phyloP scores from a whole-genome alignment of 2,113 vertebrate genomes.

The Cheirogaleus medius region DNA sequence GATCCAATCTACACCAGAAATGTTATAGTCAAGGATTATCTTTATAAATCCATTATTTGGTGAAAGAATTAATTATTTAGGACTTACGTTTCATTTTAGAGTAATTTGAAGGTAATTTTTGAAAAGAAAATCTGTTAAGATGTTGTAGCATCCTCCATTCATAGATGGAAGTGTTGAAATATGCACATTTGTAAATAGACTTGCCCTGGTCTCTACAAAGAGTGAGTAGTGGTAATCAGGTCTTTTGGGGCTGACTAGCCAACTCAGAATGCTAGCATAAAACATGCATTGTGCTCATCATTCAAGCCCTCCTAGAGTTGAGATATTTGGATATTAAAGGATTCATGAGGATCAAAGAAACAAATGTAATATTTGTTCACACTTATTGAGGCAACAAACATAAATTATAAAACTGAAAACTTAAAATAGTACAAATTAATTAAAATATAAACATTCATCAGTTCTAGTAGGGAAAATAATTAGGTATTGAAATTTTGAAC shows the following conservation, averaged over 20 bases:
- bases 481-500: not conserved
- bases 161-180: not conserved
- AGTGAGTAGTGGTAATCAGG: not conserved
- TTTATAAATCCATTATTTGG: not conserved
- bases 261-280: not conserved
- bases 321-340: not conserved
- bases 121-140: not conserved
- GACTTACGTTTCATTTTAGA: not conserved
- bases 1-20: not conserved
- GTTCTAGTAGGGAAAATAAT: not conserved
- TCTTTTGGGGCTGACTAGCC: not conserved
- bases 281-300: not conserved
- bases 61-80: not conserved
- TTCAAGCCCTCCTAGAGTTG: not conserved
- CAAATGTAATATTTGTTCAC: not conserved
- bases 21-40: not conserved
- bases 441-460: not conserved
- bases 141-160: not conserved
- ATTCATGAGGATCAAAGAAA: not conserved
- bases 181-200: not conserved
- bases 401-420: not conserved
- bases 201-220: not conserved
- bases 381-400: not conserved
- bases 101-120: not conserved
- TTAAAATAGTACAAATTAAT: not conserved